Conservation (phyloP, 2,797 vertebrate genomes). For the Chanos chanos region DNA sequence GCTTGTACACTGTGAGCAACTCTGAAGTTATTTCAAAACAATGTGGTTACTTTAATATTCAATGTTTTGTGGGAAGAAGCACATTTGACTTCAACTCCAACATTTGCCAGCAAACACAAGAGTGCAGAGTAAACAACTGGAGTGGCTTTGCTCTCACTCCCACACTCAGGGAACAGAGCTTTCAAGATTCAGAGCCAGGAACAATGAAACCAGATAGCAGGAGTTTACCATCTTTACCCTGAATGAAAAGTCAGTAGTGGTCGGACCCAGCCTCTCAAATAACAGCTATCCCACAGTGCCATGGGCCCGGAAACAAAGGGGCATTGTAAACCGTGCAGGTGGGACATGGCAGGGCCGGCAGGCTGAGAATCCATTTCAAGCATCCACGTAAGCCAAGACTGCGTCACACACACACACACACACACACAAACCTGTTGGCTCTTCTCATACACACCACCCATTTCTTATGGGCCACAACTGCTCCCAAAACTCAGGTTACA, state of each 20-base stretch:
- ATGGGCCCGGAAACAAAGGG: conserved; percentile 61
- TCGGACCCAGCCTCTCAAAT: conserved; percentile 64
- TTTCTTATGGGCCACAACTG: conserved; percentile 46
- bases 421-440: conserved; percentile 14
- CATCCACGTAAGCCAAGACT: conserved; percentile 40
- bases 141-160: conserved; percentile 17
- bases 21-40: no score
- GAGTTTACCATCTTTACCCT: conserved; percentile 60
- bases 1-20: no score
- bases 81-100: background rate
- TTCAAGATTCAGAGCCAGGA: conserved; percentile 47
- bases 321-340: conserved; percentile 66
- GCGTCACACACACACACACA: conserved; percentile 16
- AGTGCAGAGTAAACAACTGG: conserved; percentile 27
- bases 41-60: no score
- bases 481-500: conserved; percentile 50
- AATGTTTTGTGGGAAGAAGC: no score
- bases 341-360: conserved; percentile 54
- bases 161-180: conserved; percentile 32
- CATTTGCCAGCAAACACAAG: conserved; percentile 3
- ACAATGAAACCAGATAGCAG: conserved; percentile 53
- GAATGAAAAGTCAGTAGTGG: conserved; percentile 57
- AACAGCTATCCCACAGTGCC: conserved; percentile 63
- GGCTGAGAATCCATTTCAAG: conserved; percentile 51
- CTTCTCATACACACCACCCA: conserved; percentile 27